These are phyloP conservation scores for Ferrisia virgata DNA, from an alignment of 2,888 invertebrate genomes.

Conservation along the genomic window DNA sequence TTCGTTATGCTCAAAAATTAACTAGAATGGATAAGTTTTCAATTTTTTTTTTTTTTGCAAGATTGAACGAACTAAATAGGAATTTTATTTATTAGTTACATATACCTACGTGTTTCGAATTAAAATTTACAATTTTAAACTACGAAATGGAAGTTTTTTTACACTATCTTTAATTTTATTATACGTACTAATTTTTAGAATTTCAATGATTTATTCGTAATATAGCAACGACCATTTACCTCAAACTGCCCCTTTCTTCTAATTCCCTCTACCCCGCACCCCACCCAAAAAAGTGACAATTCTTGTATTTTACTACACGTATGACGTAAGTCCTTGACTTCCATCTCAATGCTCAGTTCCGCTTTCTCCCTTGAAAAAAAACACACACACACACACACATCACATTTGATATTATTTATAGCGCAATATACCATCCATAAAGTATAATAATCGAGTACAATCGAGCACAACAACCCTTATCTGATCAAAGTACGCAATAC, in stretches of 20 bases:
- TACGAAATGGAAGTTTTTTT: too few species aligned
- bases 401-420: neutral
- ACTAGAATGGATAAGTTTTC: neutral
- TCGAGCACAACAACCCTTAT: constrained; percentile 16
- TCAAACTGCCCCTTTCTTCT: too few species aligned
- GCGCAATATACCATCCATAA: neutral
- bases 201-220: too few species aligned
- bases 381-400: too few species aligned
- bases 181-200: too few species aligned
- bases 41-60: neutral
- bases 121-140: neutral
- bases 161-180: too few species aligned
- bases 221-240: too few species aligned
- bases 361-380: constrained; percentile 13
- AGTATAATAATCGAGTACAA: neutral
- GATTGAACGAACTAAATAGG: neutral
- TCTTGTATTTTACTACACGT: too few species aligned
- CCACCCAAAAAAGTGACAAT: too few species aligned
- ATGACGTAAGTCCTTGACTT: constrained; percentile 26
- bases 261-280: too few species aligned
- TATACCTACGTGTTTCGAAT: too few species aligned
- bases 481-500: neutral
- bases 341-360: constrained; percentile 1
- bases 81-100: neutral
- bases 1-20: neutral